Conservation (phyloP, 1,140 invertebrate species). For the Ceratosolen solmsi region DNA sequence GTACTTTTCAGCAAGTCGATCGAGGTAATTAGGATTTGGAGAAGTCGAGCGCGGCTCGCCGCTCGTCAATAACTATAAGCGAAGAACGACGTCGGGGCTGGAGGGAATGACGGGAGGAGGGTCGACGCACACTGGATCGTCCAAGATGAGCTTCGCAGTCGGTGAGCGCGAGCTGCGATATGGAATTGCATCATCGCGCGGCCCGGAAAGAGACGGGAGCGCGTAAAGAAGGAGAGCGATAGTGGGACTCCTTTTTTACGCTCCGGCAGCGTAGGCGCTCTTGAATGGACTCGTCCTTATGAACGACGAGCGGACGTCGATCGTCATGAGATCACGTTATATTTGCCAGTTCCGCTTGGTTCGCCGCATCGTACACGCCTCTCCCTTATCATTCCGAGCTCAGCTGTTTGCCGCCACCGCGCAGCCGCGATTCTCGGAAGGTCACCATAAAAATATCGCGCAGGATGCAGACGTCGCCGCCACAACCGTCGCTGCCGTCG, state of each 20-base stretch:
- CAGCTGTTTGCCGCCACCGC: slow-evolving; percentile 60
- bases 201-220: not conserved
- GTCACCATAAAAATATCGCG: slow-evolving; percentile 63
- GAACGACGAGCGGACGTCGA: slow-evolving; percentile 45
- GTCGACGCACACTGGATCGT: too few relatives aligned
- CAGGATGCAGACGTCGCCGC: slow-evolving; percentile 58
- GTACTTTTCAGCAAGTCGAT: too few relatives aligned
- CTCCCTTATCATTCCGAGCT: slow-evolving; percentile 58
- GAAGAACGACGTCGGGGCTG: not conserved
- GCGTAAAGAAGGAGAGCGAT: not conserved
- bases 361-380: not conserved
- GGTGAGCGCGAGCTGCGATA: slow-evolving; percentile 3
- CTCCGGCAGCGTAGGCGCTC: not conserved
- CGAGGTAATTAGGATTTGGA: not conserved
- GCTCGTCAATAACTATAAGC: not conserved
- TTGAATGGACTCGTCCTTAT: slow-evolving; percentile 38
- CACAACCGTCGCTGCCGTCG: not conserved
- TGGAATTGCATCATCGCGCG: slow-evolving; percentile 23
- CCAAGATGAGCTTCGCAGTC: too few relatives aligned
- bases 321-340: slow-evolving; percentile 46
- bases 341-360: slow-evolving; percentile 38
- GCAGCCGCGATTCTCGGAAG: slow-evolving; percentile 60
- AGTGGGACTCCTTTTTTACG: slow-evolving; percentile 10
- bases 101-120: not conserved
- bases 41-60: not conserved